A percentile compares a stretch with the other conserved stretches of the same genome.
These are phyloP conservation scores for Rhinoptilus africanus DNA, from an alignment of 2,113 vertebrate genomes.

Conservation along the genomic window DNA sequence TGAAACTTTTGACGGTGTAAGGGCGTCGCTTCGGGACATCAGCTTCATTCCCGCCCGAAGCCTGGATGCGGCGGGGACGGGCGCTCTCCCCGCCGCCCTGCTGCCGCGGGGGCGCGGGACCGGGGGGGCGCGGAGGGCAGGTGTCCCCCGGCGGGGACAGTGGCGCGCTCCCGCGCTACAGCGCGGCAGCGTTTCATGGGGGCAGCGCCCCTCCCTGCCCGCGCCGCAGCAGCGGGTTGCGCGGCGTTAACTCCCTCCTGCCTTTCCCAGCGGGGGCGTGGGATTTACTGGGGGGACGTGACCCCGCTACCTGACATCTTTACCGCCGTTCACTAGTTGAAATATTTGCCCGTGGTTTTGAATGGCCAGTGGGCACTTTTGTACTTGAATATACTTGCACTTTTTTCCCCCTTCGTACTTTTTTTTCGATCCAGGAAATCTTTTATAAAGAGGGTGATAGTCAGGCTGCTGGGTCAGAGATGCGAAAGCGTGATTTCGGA, in stretches of 20 bases:
- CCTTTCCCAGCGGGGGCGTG: fast-evolving
- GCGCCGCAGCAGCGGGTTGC: background rate
- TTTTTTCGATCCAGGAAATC: too few species aligned
- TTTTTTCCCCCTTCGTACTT: background rate
- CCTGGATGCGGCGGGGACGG: background rate
- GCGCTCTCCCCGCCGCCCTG: background rate
- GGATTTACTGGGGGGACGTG: too few species aligned
- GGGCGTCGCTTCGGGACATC: background rate
- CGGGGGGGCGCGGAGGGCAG: too few species aligned
- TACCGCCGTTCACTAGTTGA: too few species aligned
- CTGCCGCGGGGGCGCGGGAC: background rate
- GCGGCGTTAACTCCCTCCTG: background rate
- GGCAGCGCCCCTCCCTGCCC: background rate
- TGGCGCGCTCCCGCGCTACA: background rate
- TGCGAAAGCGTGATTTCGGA: fast-evolving
- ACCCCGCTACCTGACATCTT: background rate
- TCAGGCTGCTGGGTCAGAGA: background rate
- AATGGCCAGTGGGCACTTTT: background rate
- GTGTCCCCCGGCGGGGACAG: background rate
- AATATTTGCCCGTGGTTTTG: background rate
- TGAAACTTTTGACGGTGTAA: background rate
- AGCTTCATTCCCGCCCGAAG: background rate
- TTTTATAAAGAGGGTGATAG: fast-evolving
- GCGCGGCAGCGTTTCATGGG: fast-evolving
- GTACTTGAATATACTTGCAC: background rate